phyloP scores from a whole-genome alignment of 2,888 invertebrate species.

The Drosophila diplacantha region DNA sequence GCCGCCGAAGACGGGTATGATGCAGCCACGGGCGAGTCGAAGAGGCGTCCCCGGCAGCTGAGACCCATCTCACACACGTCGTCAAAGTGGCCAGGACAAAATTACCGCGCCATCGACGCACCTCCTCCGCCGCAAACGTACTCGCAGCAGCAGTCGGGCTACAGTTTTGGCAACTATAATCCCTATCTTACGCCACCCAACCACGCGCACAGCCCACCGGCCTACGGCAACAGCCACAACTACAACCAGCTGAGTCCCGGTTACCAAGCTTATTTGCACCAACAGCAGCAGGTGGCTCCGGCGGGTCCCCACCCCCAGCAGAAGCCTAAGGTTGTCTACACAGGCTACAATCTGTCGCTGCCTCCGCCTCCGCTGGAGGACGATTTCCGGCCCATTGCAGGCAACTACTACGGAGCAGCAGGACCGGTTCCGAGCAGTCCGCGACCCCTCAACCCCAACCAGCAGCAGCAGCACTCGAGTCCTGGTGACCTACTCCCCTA shows the following conservation, averaged over 20 bases:
- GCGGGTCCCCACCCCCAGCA: constrained; percentile 34
- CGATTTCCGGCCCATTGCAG: constrained; percentile 70
- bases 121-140: constrained; percentile 44
- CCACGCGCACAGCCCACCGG: constrained; percentile 30
- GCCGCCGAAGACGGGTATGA: constrained; percentile 36
- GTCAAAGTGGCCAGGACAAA: constrained; percentile 56
- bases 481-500: constrained; percentile 69
- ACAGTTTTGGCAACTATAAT: constrained; percentile 72
- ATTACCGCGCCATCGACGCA: constrained; percentile 71
- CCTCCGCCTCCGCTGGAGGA: constrained; percentile 65
- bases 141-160: constrained; percentile 43
- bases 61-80: constrained; percentile 55
- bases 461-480: constrained; percentile 47
- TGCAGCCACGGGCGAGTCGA: constrained; percentile 68
- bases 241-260: constrained; percentile 61
- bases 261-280: constrained; percentile 51
- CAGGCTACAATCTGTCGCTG: constrained; percentile 69
- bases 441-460: constrained; percentile 48
- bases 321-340: constrained; percentile 66
- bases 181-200: constrained; percentile 74
- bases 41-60: constrained; percentile 73
- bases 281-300: constrained; percentile 25
- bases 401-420: constrained; percentile 57
- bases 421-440: constrained; percentile 31
- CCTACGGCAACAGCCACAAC: constrained; percentile 40